These are phyloP conservation scores for Acyrthosiphon pisum DNA, from an alignment of 1,140 invertebrate species.

Conservation along the genomic window DNA sequence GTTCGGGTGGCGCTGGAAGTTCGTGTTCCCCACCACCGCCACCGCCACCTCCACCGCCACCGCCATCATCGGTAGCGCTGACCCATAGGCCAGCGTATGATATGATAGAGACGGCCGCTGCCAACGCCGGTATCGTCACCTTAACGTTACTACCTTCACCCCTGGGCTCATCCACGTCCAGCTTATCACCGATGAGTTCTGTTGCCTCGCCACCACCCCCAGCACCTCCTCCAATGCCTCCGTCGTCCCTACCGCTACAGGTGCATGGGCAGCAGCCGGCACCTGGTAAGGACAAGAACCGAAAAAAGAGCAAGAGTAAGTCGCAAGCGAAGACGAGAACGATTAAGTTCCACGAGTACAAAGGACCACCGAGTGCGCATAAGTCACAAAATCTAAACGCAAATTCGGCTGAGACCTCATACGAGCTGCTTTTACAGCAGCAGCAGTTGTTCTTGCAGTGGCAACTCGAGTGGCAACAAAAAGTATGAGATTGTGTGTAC, in stretches of 20 bases:
- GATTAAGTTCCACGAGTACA: constrained; percentile 98
- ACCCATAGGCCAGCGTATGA: constrained; percentile 54
- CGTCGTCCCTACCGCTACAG: constrained; percentile 64
- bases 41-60: constrained; percentile 7
- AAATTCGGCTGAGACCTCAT: constrained; percentile 78
- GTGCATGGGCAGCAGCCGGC: constrained; percentile 67
- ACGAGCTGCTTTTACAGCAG: constrained; percentile 90
- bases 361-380: constrained; percentile 92
- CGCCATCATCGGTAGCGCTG: not conserved
- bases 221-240: constrained; percentile 65
- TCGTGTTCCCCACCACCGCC: constrained; percentile 54
- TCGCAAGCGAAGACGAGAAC: constrained; percentile 82
- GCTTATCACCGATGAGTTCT: constrained; percentile 59
- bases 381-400: constrained; percentile 68
- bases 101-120: constrained; percentile 69
- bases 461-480: constrained; percentile 82
- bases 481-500: constrained; percentile 64
- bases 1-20: constrained; percentile 70
- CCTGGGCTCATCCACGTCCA: constrained; percentile 59
- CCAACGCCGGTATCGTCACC: constrained; percentile 71
- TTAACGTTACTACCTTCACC: constrained; percentile 51
- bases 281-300: constrained; percentile 81
- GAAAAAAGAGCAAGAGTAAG: constrained; percentile 85
- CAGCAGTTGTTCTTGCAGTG: constrained; percentile 91
- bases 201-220: constrained; percentile 59